These are phyloP conservation scores for Microcebus lehilahytsara DNA, from an alignment of 2,113 vertebrate genomes.

Conservation along the genomic window DNA sequence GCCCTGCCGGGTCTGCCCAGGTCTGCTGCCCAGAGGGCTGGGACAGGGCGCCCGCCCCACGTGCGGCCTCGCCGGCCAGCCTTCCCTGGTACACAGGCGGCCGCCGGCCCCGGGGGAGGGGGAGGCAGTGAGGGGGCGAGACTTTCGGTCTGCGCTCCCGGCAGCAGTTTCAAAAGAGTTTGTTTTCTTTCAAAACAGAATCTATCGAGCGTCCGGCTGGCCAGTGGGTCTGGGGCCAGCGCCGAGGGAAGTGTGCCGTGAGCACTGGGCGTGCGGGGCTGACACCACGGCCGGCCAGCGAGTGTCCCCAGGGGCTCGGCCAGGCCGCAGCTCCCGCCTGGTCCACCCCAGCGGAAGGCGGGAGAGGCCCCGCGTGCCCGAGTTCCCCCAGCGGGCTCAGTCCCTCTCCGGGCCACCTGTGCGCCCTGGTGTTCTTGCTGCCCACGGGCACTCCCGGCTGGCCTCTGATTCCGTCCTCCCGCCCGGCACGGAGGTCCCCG, in stretches of 20 bases:
- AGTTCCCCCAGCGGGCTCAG: rapidly evolving
- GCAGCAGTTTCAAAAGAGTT: conserved; percentile 64
- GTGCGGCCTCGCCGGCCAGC: rapidly evolving
- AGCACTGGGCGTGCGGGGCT: not conserved
- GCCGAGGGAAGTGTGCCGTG: not conserved
- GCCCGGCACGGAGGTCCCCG: rapidly evolving
- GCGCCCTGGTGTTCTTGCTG: not conserved
- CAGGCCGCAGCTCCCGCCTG: rapidly evolving
- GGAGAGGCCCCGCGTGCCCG: not conserved
- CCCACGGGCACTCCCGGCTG: not conserved
- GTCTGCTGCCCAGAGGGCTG: not conserved
- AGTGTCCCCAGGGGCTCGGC: not conserved
- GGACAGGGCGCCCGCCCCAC: rapidly evolving
- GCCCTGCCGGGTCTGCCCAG: not conserved
- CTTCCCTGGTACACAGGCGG: not conserved
- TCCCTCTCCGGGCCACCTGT: not conserved
- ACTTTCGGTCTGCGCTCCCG: not conserved
- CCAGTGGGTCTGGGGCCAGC: not conserved
- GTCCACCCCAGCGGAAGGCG: not conserved
- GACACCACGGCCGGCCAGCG: rapidly evolving
- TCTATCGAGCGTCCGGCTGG: not conserved
- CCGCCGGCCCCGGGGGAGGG: not conserved
- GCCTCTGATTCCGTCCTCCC: no score
- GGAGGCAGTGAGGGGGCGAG: not conserved
- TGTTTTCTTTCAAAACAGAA: conserved; percentile 72